A percentile compares a stretch with the other conserved stretches of the same genome.
Conservation (phyloP, 2,113 vertebrate genomes). For the Cyprinodon tularosa region DNA sequence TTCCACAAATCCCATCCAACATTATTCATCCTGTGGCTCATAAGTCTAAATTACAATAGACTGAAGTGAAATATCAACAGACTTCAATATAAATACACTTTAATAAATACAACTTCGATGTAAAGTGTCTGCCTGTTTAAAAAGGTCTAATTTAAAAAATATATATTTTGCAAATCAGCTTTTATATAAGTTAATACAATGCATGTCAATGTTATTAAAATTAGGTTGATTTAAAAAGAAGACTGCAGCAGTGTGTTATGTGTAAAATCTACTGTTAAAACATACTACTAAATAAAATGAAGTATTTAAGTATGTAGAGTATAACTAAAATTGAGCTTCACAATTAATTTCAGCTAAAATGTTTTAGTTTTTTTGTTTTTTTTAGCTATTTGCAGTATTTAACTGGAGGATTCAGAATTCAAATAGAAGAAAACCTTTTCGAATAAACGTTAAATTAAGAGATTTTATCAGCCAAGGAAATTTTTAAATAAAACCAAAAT, state of each 20-base stretch:
- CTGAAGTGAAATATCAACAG: not conserved
- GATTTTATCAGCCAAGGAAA: not conserved
- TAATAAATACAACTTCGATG: not conserved
- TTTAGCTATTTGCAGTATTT: not conserved
- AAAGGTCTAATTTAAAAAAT: not conserved
- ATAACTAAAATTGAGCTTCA: not conserved
- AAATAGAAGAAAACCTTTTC: not conserved
- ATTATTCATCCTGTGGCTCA: conserved; percentile 62
- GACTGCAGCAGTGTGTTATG: not conserved
- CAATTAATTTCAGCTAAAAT: not conserved
- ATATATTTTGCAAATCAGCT: not conserved
- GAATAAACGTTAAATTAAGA: conserved; percentile 2
- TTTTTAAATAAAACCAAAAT: not conserved
- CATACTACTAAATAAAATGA: not conserved
- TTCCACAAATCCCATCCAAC: conserved; percentile 58
- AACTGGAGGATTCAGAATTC: not conserved
- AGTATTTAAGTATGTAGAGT: too few species aligned
- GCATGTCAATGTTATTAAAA: not conserved
- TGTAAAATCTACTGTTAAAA: not conserved
- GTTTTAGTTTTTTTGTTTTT: too few species aligned
- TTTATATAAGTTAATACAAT: not conserved
- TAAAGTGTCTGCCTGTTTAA: not conserved
- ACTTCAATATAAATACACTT: not conserved
- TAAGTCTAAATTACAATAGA: conserved; percentile 25
- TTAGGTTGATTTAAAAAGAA: not conserved